These are phyloP conservation scores for Rhegmatorhina hoffmannsi DNA, from an alignment of 2,113 vertebrate species.

Conservation along the genomic window DNA sequence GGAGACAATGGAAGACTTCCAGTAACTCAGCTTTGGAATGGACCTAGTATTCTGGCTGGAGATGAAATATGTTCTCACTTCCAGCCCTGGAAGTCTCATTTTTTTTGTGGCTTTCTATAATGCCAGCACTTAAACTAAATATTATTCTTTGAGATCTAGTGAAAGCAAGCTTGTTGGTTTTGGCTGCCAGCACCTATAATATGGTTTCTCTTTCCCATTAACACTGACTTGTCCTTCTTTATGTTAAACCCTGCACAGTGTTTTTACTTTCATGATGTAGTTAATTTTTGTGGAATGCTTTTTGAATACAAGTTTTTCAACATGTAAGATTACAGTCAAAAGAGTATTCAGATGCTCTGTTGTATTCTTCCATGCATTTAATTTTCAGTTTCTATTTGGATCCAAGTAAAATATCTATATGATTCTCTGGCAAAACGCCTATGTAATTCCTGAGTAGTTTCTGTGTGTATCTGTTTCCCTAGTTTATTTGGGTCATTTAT, in stretches of 20 bases:
- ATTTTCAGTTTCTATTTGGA: background rate
- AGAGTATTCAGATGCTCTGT: background rate
- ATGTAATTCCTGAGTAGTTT: background rate
- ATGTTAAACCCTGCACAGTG: background rate
- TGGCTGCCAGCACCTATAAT: background rate
- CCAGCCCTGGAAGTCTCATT: background rate
- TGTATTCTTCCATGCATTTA: background rate
- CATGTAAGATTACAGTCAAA: background rate
- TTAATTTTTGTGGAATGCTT: background rate
- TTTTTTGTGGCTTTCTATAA: constrained; percentile 17
- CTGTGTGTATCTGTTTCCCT: background rate
- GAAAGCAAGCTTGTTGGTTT: constrained; percentile 43
- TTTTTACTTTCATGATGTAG: background rate
- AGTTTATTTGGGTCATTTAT: constrained; percentile 15
- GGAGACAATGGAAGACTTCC: background rate
- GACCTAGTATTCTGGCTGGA: background rate
- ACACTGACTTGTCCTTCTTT: background rate
- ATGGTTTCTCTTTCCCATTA: background rate
- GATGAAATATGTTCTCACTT: constrained; percentile 23
- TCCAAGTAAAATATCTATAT: background rate
- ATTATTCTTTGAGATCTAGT: constrained; percentile 33
- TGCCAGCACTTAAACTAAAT: constrained; percentile 13
- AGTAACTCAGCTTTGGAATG: background rate
- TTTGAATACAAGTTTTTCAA: background rate
- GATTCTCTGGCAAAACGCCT: background rate